phyloP scores from a whole-genome alignment of 1,140 invertebrate species.

The Cherax destructor region DNA sequence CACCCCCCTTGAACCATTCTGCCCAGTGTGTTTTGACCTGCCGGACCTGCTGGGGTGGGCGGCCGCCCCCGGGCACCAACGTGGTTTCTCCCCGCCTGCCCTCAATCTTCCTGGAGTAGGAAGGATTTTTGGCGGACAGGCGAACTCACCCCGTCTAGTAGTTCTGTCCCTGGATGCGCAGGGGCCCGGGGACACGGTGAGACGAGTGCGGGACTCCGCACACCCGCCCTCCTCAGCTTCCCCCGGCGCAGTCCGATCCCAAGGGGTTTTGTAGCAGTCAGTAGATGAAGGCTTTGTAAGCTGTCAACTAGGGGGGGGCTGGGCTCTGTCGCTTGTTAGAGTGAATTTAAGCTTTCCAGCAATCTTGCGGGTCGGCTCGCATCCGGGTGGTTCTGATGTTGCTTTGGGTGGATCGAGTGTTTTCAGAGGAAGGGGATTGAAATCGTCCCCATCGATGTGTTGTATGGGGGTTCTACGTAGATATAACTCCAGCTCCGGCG shows the following conservation, averaged over 20 bases:
- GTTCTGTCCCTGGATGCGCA: constrained; percentile 80
- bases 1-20: constrained; percentile 86
- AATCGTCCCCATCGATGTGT: constrained; percentile 83
- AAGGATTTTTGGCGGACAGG: constrained; percentile 86
- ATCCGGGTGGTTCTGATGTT: constrained; percentile 85
- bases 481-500: constrained; percentile 84
- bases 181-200: constrained; percentile 86
- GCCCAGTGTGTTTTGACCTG: constrained; percentile 86
- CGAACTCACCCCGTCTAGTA: constrained; percentile 86
- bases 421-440: constrained; percentile 84
- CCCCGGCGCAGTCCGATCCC: constrained; percentile 91
- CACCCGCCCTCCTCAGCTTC: constrained; percentile 85
- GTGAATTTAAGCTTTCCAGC: constrained; percentile 89
- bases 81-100: constrained; percentile 90
- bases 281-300: constrained; percentile 80
- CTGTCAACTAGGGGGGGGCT: constrained; percentile 73
- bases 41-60: constrained; percentile 86
- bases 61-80: constrained; percentile 86
- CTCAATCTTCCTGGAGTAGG: constrained; percentile 84
- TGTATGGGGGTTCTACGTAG: constrained; percentile 88
- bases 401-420: constrained; percentile 87
- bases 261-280: constrained; percentile 89
- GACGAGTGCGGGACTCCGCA: constrained; percentile 82
- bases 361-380: constrained; percentile 84
- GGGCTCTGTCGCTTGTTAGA: constrained; percentile 83